A percentile compares a stretch with the other conserved stretches of the same genome.
Evolutionary conservation across 2,888 invertebrate genomes (phyloP).

Genomic region (Mesopsocus fuscifrons): DNA sequence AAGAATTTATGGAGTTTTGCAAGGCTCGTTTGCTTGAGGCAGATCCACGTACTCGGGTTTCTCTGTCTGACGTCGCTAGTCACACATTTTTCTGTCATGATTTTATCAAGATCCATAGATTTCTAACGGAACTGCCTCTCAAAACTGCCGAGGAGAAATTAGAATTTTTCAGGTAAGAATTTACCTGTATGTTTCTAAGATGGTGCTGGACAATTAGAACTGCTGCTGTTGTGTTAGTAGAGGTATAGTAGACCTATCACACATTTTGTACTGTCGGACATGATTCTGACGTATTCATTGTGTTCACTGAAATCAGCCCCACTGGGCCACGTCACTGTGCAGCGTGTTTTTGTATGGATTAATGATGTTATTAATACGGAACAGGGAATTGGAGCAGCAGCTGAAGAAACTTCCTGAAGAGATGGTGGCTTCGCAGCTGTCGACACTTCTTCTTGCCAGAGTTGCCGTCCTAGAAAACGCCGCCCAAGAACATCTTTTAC

Average conservation of each 20-base stretch:
- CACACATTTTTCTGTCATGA: conserved; percentile 72
- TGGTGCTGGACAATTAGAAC: not conserved
- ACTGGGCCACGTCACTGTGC: too few species aligned
- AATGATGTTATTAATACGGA: too few species aligned
- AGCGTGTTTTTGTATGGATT: too few species aligned
- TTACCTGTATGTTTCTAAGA: not conserved
- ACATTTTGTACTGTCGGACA: too few species aligned
- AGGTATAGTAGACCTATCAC: too few species aligned
- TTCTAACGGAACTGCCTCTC: conserved; percentile 61
- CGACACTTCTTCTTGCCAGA: conserved; percentile 57
- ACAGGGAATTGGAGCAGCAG: conserved; percentile 40
- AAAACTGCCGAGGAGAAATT: conserved; percentile 58
- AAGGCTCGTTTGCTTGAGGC: conserved; percentile 44
- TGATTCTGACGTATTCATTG: too few species aligned
- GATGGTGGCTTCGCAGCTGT: conserved; percentile 63
- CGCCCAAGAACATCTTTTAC: conserved; percentile 52
- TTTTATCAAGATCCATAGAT: conserved; percentile 65
- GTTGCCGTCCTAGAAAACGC: conserved; percentile 68
- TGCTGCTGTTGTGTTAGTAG: too few species aligned
- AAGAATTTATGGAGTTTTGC: conserved; percentile 50
- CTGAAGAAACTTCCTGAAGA: conserved; percentile 56
- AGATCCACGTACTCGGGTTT: conserved; percentile 43
- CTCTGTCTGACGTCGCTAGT: conserved; percentile 40
- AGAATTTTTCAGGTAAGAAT: conserved; percentile 47
- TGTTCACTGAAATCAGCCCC: too few species aligned